Base-by-base conservation (phyloP, 2,888 invertebrate species). In the Euplagia quadripunctaria region DNA sequence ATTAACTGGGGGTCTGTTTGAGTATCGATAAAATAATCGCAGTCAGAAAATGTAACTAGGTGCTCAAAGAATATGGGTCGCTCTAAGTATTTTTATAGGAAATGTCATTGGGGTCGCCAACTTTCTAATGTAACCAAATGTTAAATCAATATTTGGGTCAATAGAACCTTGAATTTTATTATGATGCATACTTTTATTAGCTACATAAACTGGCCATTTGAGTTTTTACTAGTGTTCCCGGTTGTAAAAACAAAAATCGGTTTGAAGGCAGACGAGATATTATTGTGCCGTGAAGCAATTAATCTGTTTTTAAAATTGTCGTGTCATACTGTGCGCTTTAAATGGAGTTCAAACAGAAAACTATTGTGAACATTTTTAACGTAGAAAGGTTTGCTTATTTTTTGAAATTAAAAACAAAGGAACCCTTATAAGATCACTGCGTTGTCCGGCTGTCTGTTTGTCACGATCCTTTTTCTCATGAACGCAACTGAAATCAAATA, bases 161-260 rank as follows among this genome's bases (percentile, higher is more conserved):
- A 67, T 67, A 58, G 58, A 64, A 70, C 70, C 71, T 73, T 71
- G 71, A 68, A 49, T 66, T 74, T 77, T 77, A 72, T 66, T 69
- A 77, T 70, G 43, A 74, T 74, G 74, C 69, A 74, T 70, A 69
- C 43, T 73, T 76, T 76, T 73, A 73, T 68, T 73, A 46, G 70
- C 20, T 31, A 61, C 64, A 64, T 71, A 68, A 73, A 76, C 58
- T 61, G 58, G 58, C 65, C 68, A 63, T 69, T 71, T 31, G 58
- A 64, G 61, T 52, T 67, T 71, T 70, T 64, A 64, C 63, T 71
- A 66, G 55, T 66, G 66, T 31, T n/a, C 31, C 61, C 49, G 42
- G 43, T 49, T 63, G 43, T 67, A 66, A 71, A 66, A 55, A 55
- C 7, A 20, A 63, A 71, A 67, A 51, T 49, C 11, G 17, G 66